A percentile compares a stretch with the other conserved stretches of the same genome.
phyloP scores from a whole-genome alignment of 2,888 invertebrate species.

The Megalurothrips usitatus region DNA sequence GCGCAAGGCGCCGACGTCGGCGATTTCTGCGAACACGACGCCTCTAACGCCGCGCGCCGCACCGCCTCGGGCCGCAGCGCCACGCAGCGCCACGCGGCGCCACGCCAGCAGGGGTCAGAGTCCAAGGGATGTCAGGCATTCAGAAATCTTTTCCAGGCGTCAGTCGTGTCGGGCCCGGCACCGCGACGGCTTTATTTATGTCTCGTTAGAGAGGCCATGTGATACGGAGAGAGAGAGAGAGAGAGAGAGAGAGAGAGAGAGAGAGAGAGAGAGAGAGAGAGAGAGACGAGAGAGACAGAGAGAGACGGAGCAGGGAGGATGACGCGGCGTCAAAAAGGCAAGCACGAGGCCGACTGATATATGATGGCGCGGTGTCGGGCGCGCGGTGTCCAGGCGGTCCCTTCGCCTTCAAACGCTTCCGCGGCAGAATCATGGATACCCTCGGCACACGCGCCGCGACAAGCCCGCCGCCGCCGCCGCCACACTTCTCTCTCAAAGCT shows the following conservation, averaged over 20 bases:
- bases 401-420: too few species aligned
- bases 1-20: not conserved
- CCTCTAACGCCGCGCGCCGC: too few species aligned
- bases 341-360: not conserved
- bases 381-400: too few species aligned
- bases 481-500: too few species aligned
- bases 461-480: too few species aligned
- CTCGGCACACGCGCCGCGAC: too few species aligned
- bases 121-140: not conserved
- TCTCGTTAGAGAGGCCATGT: not conserved
- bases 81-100: too few species aligned
- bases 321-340: not conserved
- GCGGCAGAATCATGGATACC: too few species aligned
- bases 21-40: not conserved
- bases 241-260: not conserved
- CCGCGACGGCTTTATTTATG: slow-evolving; percentile 6
- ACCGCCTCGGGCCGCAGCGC: not conserved
- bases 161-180: not conserved
- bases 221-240: not conserved
- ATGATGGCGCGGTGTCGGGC: not conserved
- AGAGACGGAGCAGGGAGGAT: not conserved
- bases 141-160: not conserved
- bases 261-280: not conserved
- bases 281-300: not conserved
- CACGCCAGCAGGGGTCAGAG: not conserved